Evolutionary conservation across 2,113 vertebrate species (phyloP), one percentile per base, ranked within the genome.

Genomic region (Hymenochirus boettgeri): DNA sequence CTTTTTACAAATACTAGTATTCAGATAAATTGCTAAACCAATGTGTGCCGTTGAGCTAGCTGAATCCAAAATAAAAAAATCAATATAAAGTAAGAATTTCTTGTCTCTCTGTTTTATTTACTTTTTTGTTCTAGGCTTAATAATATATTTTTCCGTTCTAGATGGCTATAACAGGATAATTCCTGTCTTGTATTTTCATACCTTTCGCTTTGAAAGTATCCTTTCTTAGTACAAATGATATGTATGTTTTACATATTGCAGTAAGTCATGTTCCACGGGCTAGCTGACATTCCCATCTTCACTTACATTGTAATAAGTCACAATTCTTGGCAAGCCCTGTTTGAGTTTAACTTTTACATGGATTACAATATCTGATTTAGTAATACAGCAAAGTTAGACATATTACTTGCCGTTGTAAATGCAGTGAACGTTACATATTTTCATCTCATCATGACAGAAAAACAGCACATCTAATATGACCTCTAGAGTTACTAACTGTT

Each of bases 221-320:
- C 50, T 63, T 54, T 54, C 24, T 51, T 27, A n/a, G 24, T n/a
- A 27, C 50, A 54, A 13, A n/a, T n/a, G n/a, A n/a, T n/a, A n/a
- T n/a, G n/a, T n/a, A n/a, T 18, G 33, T 24, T 39, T 63, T 42
- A 61, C 58, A 61, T 61, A 48, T 48, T 61, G 61, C 54, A 63
- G 48, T 63, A 53, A 63, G 61, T 63, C 61, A 63, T 63, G 61
- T 63, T 63, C 23, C 61, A 63, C 10, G 54, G 50, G 54, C 22
- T 27, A 63, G 48, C 61, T 63, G 48, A 62, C 61, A 62, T 19
- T 39, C 42, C 48, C 58, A 61, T 61, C 48, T 50, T 54, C 42
- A 23, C 61, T 54, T 63, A 45, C 50, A 39, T 22, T 63, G 13
- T 23, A 63, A 63, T 62, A 62, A 62, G 48, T 62, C 47, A 52